Percentiles rank a stretch among this genome's conserved stretches.
These are phyloP conservation scores for Narcine bancroftii DNA, from an alignment of 2,113 vertebrate genomes.

Conservation along the genomic window DNA sequence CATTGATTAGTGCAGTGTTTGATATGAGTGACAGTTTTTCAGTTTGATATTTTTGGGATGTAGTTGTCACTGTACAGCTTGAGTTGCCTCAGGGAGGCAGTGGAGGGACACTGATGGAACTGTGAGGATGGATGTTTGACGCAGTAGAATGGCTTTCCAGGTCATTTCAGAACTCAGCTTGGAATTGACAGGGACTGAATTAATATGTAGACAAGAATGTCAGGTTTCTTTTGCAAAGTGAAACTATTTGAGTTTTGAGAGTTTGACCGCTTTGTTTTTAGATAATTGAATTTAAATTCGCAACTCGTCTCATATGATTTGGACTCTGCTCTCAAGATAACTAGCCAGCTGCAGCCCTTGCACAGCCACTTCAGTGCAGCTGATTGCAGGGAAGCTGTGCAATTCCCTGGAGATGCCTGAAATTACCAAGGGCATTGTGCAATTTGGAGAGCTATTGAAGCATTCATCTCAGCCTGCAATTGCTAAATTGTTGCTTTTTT, in stretches of 20 bases:
- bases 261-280: neutral
- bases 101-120: neutral
- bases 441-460: constrained; percentile 3
- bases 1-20: neutral
- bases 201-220: neutral
- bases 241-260: neutral
- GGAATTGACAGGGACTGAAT: neutral
- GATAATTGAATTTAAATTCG: neutral
- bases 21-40: neutral
- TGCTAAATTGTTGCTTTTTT: constrained; percentile 35
- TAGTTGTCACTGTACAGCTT: too few relatives aligned
- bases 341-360: neutral
- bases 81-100: neutral
- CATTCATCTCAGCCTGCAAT: neutral
- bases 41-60: neutral
- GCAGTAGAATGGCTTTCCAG: neutral
- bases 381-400: neutral
- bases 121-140: neutral
- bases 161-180: neutral
- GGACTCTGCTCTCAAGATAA: neutral
- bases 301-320: neutral
- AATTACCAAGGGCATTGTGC: neutral
- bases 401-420: neutral
- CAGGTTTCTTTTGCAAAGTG: neutral
- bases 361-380: neutral